Evolutionary conservation across 2,113 vertebrate genomes (phyloP).

Genomic region (Psittacus erithacus): DNA sequence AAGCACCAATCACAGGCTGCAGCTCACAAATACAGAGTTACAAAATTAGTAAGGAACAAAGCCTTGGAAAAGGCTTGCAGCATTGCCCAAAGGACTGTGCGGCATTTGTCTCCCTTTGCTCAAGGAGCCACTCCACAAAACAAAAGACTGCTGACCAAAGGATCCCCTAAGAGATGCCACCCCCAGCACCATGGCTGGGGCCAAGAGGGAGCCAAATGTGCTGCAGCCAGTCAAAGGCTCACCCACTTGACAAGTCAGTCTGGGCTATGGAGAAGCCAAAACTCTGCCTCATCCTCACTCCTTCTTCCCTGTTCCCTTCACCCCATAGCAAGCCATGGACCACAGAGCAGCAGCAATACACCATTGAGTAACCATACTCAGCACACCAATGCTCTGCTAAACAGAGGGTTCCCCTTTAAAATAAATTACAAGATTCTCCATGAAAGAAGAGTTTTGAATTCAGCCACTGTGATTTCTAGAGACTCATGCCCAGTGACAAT

Average conservation of each 20-base stretch:
- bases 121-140: neutral
- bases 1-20: neutral
- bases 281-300: neutral
- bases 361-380: neutral
- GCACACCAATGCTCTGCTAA: neutral
- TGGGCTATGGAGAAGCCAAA: neutral
- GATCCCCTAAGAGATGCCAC: rapidly evolving
- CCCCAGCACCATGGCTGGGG: rapidly evolving
- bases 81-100: rapidly evolving
- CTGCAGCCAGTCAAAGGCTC: neutral
- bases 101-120: neutral
- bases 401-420: neutral
- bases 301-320: neutral
- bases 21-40: neutral
- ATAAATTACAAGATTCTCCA: neutral
- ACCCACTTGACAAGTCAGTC: neutral
- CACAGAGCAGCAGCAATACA: rapidly evolving
- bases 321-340: rapidly evolving
- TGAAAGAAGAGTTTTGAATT: neutral
- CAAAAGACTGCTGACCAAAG: neutral
- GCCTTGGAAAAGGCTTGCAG: rapidly evolving
- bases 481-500: neutral
- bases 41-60: neutral
- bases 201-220: neutral
- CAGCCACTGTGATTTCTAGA: neutral